Evolutionary conservation across 2,888 invertebrate species (phyloP), one percentile per base, ranked within the genome.

Genomic region (Lysandra bellargus): DNA sequence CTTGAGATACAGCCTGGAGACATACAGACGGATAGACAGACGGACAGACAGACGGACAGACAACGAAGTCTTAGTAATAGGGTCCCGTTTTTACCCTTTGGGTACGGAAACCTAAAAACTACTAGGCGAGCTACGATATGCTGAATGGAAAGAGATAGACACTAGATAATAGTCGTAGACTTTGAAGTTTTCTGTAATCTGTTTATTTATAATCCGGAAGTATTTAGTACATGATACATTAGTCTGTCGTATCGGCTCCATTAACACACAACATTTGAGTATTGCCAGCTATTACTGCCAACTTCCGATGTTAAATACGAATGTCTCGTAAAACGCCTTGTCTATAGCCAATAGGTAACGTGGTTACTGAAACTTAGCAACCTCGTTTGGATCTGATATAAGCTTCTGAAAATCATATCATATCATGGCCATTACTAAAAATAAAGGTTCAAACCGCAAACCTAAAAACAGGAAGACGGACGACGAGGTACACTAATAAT

Each of bases 321-420:
- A 75, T 53, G 75, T 75, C 53, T 53, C 40, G 49, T 40, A 75
- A 75, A 75, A 75, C 14, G 75, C 75, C 75, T 74, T 74, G 44
- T 44, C 40, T 30, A 74, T 44, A 9, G 37, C 4, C 4, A 4
- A 4, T 4, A 5, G 37, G 37, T n/a, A 74, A 74, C n/a, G n/a
- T 44, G n/a, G 40, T 74, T 44, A 40, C 64, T 23, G 64, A 64
- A 64, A 64, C 30, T 4, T 64, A 64, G 1, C 64, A 64, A 64
- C n/a, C 61, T 61, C 61, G 61, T 61, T 17, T 57, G 17, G 17
- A 57, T 17, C 14, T 57, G 57, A 17, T 14, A 17, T 57, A 57
- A 57, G 4, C 17, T 49, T 49, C 12, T 53, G 14, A 53, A 53
- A 14, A 53, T 53, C 12, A 14, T 3, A 9, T 9, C 44, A 1